Conservation (phyloP, 2,113 vertebrate species). For the Syrmaticus mikado region DNA sequence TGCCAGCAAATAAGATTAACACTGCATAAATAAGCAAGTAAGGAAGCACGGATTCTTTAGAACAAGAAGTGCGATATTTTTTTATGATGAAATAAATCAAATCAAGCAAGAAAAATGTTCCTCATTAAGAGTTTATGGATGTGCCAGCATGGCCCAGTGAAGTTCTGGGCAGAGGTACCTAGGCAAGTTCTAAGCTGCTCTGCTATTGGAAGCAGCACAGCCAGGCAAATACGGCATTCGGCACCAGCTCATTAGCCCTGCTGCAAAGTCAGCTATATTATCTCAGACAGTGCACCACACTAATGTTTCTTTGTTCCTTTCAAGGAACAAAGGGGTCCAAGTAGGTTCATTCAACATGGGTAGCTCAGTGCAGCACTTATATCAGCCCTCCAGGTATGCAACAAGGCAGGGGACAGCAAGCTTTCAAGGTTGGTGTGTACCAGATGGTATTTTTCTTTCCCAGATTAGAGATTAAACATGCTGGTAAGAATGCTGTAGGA, state of each 20-base stretch:
- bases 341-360: background rate
- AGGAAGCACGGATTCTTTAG: background rate
- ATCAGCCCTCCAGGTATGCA: slow-evolving; percentile 29
- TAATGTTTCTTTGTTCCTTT: background rate
- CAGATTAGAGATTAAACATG: slow-evolving; percentile 68
- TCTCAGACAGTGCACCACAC: background rate
- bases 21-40: slow-evolving; percentile 26
- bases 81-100: slow-evolving; percentile 17
- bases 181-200: background rate
- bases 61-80: slow-evolving; percentile 32
- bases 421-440: slow-evolving; percentile 47
- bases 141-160: background rate
- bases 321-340: background rate
- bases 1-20: slow-evolving; percentile 40
- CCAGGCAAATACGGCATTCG: background rate
- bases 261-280: slow-evolving; percentile 20
- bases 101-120: background rate
- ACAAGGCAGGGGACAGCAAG: slow-evolving; percentile 34
- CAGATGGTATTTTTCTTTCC: slow-evolving; percentile 65
- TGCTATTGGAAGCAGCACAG: background rate
- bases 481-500: slow-evolving; percentile 42
- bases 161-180: background rate
- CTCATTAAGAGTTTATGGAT: background rate
- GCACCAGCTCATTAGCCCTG: background rate
- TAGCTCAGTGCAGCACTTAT: background rate